A percentile compares a stretch with the other conserved stretches of the same genome.
Conservation (phyloP, 2,113 vertebrate species). For the Caretta caretta region DNA sequence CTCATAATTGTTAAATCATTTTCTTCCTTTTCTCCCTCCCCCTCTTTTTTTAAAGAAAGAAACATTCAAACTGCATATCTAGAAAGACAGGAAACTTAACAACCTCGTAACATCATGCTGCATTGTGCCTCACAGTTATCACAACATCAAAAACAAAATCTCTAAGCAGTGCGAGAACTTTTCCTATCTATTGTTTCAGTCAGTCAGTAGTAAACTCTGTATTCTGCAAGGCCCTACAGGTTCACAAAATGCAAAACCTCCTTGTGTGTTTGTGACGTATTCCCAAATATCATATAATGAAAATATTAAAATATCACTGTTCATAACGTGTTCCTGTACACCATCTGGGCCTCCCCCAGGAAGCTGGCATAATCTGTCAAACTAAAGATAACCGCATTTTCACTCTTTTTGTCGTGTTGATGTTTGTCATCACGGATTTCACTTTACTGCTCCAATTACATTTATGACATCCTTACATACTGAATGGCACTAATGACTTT, state of each 20-base stretch:
- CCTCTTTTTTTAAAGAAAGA: conserved; percentile 34
- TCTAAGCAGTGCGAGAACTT: neutral
- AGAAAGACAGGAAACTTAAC: conserved; percentile 64
- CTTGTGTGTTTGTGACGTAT: conserved; percentile 58
- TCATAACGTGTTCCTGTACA: conserved; percentile 73
- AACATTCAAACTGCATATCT: conserved; percentile 51
- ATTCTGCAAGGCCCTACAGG: conserved; percentile 29
- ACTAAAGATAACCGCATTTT: conserved; percentile 78
- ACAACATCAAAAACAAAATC: neutral
- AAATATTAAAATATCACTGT: conserved; percentile 76
- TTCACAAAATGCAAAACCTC: conserved; percentile 42
- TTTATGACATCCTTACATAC: conserved; percentile 82
- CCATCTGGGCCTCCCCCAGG: conserved; percentile 77
- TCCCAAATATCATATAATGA: conserved; percentile 69
- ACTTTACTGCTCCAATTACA: conserved; percentile 83
- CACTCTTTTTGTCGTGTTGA: conserved; percentile 76
- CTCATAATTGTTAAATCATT: conserved; percentile 81
- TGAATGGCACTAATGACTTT: conserved; percentile 84
- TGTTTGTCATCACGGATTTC: conserved; percentile 82
- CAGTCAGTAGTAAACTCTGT: neutral
- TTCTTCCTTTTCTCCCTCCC: conserved; percentile 74
- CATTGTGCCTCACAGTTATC: neutral
- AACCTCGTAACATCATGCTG: neutral
- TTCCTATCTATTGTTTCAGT: neutral
- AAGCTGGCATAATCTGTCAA: conserved; percentile 78